Evolutionary conservation across 2,113 vertebrate species (phyloP).

Genomic region (Acrocephalus kingi): DNA sequence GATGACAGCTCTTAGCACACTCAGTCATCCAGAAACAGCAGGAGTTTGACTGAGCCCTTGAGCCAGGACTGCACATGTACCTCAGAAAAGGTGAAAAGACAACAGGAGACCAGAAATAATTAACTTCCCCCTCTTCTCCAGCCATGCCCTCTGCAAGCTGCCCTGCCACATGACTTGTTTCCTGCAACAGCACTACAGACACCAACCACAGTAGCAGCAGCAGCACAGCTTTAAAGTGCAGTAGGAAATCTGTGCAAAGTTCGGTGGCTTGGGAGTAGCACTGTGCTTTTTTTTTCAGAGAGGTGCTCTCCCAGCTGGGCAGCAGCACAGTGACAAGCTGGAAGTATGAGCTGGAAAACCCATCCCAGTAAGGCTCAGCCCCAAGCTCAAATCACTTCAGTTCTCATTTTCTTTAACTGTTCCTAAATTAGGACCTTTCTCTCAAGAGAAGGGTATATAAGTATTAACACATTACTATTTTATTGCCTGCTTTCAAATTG

Average conservation of each 20-base stretch:
- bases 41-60: neutral
- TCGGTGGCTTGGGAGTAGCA: neutral
- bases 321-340: neutral
- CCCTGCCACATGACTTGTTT: neutral
- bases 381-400: neutral
- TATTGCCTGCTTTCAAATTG: neutral
- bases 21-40: neutral
- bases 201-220: neutral
- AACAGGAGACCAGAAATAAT: neutral
- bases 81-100: neutral
- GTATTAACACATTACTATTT: neutral
- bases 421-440: neutral
- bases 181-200: neutral
- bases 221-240: conserved; percentile 25
- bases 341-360: neutral
- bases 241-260: conserved; percentile 11
- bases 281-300: neutral
- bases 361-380: neutral
- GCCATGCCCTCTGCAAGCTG: neutral
- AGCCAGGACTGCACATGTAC: neutral
- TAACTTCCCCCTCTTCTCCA: neutral
- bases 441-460: neutral
- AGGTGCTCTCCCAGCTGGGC: neutral
- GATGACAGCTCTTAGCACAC: neutral
- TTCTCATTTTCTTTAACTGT: neutral